Evolutionary conservation across 2,113 vertebrate genomes (phyloP).

Genomic region (Lycocorax pyrrhopterus): DNA sequence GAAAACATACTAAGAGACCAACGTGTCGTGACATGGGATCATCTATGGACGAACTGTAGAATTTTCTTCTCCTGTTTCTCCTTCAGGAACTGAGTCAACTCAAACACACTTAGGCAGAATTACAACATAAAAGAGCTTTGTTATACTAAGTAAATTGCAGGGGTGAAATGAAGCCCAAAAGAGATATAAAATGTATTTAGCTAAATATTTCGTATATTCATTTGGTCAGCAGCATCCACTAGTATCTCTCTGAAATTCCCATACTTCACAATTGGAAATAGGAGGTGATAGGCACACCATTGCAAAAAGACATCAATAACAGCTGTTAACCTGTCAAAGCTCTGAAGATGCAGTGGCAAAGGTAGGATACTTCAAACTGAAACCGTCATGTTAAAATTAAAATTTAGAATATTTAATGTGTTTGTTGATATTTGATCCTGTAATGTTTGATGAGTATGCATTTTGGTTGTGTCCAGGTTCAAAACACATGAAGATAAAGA

Average conservation of each 20-base stretch:
- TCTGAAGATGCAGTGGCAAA: background rate
- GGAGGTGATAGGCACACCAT: background rate
- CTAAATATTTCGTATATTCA: background rate
- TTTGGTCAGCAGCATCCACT: background rate
- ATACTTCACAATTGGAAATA: background rate
- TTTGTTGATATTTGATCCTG: background rate
- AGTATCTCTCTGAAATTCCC: background rate
- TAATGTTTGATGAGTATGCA: background rate
- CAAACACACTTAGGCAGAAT: background rate
- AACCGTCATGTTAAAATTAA: background rate
- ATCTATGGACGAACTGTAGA: background rate
- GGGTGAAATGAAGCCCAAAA: background rate
- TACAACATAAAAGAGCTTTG: background rate
- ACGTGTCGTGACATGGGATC: background rate
- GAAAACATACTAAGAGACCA: background rate
- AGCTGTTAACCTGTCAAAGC: background rate
- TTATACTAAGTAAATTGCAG: background rate
- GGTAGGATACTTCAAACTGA: background rate
- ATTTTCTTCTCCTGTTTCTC: background rate
- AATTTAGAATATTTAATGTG: background rate
- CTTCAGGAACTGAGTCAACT: background rate
- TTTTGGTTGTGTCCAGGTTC: background rate
- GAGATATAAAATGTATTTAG: background rate
- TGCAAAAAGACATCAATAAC: background rate
- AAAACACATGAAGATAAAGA: background rate